Evolutionary conservation across 1,140 invertebrate species (phyloP).

Genomic region (honey bee (Apis mellifera)): Amel_HAv3.1 CM009939.2:11396501-11397000

Average conservation of each 20-base stretch:
- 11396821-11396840: conserved; percentile 58
- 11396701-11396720: conserved; percentile 53
- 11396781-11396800: conserved; percentile 70
- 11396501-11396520: conserved; percentile 77
- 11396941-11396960: background rate
- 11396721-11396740: conserved; percentile 54
- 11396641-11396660: conserved; percentile 64
- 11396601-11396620: conserved; percentile 58
- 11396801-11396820: conserved; percentile 61
- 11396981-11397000: background rate
- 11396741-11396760: conserved; percentile 69
- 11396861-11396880: background rate
- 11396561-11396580: conserved; percentile 59
- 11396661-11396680: conserved; percentile 55
- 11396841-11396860: conserved; percentile 31
- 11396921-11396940: background rate
- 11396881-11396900: background rate
- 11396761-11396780: conserved; percentile 70
- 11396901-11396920: background rate
- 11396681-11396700: conserved; percentile 62
- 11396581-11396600: conserved; percentile 62
- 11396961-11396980: background rate
- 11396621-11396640: conserved; percentile 65
- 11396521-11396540: conserved; percentile 66
- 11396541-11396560: conserved; percentile 21